Conservation (phyloP, 2,888 invertebrate species). For the Sarcophaga carnaria region DNA sequence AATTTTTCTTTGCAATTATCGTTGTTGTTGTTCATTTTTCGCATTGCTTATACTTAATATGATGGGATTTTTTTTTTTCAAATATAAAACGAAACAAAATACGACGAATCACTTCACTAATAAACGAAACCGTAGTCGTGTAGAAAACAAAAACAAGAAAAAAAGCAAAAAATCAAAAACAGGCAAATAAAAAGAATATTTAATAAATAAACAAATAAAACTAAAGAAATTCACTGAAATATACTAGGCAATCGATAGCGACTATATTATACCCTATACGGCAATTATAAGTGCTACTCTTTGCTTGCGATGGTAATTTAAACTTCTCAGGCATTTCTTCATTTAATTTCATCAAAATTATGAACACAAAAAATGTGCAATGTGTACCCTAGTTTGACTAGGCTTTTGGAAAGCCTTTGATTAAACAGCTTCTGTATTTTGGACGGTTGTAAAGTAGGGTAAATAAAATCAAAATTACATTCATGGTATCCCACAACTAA, state of each 20-base stretch:
- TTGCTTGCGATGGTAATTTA: too few species aligned
- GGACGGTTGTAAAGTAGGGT: too few species aligned
- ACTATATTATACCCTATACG: too few species aligned
- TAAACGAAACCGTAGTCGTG: neutral
- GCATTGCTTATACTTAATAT: constrained; percentile 25
- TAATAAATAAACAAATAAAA: neutral
- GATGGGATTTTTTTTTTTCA: constrained; percentile 21
- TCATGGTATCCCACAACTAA: constrained; percentile 34
- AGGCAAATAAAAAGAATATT: neutral
- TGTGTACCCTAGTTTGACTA: too few species aligned
- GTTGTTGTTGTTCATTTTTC: constrained; percentile 1
- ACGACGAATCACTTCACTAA: neutral
- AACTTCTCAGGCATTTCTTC: too few species aligned
- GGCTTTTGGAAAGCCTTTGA: too few species aligned
- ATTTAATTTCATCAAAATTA: too few species aligned
- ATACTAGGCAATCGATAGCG: neutral
- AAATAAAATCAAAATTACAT: constrained; percentile 14
- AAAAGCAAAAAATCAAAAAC: neutral
- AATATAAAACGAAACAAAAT: constrained; percentile 9
- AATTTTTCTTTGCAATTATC: constrained; percentile 2
- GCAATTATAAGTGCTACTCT: too few species aligned
- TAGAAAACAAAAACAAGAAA: neutral
- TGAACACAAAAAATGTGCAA: too few species aligned
- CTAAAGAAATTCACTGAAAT: neutral
- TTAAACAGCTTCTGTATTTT: too few species aligned